A percentile compares a stretch with the other conserved stretches of the same genome.
phyloP scores from a whole-genome alignment of 2,113 vertebrate species.

The Sinosuthora webbiana region DNA sequence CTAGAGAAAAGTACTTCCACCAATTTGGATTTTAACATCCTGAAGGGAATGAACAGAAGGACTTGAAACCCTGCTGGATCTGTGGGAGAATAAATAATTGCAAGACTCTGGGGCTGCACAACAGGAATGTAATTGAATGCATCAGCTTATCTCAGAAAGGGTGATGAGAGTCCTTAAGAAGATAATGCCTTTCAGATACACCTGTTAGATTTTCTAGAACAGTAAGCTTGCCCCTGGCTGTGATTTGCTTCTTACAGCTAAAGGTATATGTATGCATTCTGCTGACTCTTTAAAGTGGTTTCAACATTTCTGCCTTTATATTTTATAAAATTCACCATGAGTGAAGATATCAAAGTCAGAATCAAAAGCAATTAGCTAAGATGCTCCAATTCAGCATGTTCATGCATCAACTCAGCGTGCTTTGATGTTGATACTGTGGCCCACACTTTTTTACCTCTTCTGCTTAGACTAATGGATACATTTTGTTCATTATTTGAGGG shows the following conservation, averaged over 20 bases:
- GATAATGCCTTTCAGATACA: background rate
- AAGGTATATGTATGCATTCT: background rate
- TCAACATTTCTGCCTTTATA: background rate
- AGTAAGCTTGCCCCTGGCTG: background rate
- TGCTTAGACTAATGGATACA: background rate
- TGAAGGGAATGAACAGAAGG: constrained; percentile 21
- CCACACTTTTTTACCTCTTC: background rate
- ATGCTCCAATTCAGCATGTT: background rate
- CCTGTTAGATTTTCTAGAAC: background rate
- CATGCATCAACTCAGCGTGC: background rate
- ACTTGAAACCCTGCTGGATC: background rate
- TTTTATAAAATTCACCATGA: background rate
- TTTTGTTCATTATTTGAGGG: background rate
- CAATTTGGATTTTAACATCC: background rate
- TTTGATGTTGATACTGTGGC: background rate
- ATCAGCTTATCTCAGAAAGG: background rate
- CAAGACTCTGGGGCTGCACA: background rate
- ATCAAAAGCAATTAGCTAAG: background rate
- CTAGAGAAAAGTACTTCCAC: background rate
- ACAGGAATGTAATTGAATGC: constrained; percentile 15
- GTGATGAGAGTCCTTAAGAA: background rate
- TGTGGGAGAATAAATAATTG: constrained; percentile 8
- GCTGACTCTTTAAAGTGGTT: background rate
- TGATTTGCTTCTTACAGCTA: background rate
- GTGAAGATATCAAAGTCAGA: background rate